Base-by-base conservation (phyloP, 2,888 invertebrate species). In the Polydrusus pterygomalis region DNA sequence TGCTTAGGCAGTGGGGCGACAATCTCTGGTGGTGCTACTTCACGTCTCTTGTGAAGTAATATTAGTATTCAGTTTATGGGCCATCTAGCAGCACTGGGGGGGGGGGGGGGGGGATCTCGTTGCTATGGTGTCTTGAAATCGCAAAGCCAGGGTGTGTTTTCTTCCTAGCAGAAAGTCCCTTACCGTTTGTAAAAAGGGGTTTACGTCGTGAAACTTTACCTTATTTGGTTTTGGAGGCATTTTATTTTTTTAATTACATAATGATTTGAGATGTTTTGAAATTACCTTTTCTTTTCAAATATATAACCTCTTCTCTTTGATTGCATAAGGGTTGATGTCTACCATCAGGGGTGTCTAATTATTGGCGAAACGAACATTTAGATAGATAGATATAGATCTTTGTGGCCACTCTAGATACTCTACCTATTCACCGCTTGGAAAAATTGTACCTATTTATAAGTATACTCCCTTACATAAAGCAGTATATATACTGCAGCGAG, bases 31-130 rank as follows among this genome's bases (percentile, higher is more conserved):
- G 95, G 95, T 11, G 86, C 80, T 3, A 95, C 94, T 85, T 94
- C 93, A 90, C 96, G 89, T 98, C 98, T 73, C 97, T 91, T 0
- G 89, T 87, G 84, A 89, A 94, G 84, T 98, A 98, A 86, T 96
- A 96, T 97, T 97, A 60, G 91, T 92, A 13, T 93, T 91, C 76
- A 95, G 89, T 83, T 92, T 91, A 87, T 96, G 95, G 93, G 10
- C 97, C 98, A 77, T 92, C 95, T 18, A 96, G 98, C 65, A 97
- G 86, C 70, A 90, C 87, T 58, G 97, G 97, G 15, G 89, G n/a
- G n/a, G n/a, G n/a, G n/a, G n/a, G n/a, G n/a, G n/a, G n/a, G n/a
- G 93, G 68, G 94, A 94, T 82, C 97, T 93, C 7, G 91, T 89
- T 0, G 95, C 89, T 49, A 94, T 13, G 5, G 89, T 87, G 43